Conservation (phyloP, 2,888 invertebrate species). For the Entomobrya multifasciata region DNA sequence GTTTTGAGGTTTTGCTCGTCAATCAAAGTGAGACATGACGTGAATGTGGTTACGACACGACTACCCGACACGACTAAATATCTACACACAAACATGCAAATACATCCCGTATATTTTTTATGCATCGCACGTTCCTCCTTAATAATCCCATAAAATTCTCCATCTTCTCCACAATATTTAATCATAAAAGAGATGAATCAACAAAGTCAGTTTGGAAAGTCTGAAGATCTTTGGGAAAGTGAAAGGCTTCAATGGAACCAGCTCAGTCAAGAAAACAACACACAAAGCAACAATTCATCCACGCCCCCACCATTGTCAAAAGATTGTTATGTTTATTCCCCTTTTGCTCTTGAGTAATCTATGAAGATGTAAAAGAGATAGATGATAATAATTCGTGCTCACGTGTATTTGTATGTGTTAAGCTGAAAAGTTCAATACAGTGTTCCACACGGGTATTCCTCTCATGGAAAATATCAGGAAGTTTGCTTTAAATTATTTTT, state of each 20-base stretch:
- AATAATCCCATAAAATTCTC: constrained; percentile 56
- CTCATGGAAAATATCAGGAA: too few relatives aligned
- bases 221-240: background rate
- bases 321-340: background rate
- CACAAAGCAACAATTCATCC: too few relatives aligned
- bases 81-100: background rate
- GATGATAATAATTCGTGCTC: too few relatives aligned
- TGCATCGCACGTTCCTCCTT: constrained; percentile 42
- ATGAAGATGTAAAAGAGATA: background rate
- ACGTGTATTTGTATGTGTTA: too few relatives aligned
- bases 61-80: constrained; percentile 5
- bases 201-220: too few relatives aligned
- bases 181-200: constrained; percentile 46
- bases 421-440: too few relatives aligned
- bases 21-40: constrained; percentile 35
- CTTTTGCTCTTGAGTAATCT: background rate
- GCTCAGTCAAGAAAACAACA: too few relatives aligned
- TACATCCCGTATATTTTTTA: background rate
- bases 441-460: too few relatives aligned
- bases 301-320: too few relatives aligned
- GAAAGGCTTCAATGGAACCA: too few relatives aligned
- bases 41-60: constrained; percentile 40
- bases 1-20: background rate
- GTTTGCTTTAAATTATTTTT: too few relatives aligned
- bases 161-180: constrained; percentile 24